A percentile compares a stretch with the other conserved stretches of the same genome.
These are phyloP conservation scores for Gymnogyps californianus DNA, from an alignment of 2,113 vertebrate species.

Conservation along the genomic window DNA sequence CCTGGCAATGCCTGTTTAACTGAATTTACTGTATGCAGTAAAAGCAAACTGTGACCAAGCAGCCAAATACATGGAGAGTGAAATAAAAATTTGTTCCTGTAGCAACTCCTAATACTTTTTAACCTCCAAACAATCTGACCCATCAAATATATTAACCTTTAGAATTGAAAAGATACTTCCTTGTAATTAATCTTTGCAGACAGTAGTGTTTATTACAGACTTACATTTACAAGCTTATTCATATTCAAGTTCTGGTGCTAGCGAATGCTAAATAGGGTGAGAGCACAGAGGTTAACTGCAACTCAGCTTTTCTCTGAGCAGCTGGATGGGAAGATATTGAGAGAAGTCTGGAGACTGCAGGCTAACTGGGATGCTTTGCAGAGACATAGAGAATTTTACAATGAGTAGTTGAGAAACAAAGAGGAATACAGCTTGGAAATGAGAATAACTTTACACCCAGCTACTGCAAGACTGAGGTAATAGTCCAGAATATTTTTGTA, in stretches of 20 bases:
- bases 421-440: background rate
- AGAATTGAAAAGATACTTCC: background rate
- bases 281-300: background rate
- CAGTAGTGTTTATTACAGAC: background rate
- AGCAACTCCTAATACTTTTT: background rate
- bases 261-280: background rate
- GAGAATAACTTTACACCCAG: background rate
- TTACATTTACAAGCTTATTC: background rate
- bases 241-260: background rate
- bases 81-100: background rate
- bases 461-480: background rate
- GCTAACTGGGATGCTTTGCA: background rate
- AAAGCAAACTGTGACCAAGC: background rate
- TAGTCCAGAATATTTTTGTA: background rate
- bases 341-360: background rate
- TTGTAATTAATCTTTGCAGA: background rate
- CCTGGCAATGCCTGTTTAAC: background rate
- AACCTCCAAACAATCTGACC: background rate
- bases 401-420: background rate
- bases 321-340: background rate
- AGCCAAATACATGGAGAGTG: background rate
- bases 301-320: background rate
- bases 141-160: background rate
- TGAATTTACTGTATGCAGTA: background rate
- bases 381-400: background rate